Conservation (phyloP, 2,888 invertebrate genomes). For the Linnaemya vulpina region DNA sequence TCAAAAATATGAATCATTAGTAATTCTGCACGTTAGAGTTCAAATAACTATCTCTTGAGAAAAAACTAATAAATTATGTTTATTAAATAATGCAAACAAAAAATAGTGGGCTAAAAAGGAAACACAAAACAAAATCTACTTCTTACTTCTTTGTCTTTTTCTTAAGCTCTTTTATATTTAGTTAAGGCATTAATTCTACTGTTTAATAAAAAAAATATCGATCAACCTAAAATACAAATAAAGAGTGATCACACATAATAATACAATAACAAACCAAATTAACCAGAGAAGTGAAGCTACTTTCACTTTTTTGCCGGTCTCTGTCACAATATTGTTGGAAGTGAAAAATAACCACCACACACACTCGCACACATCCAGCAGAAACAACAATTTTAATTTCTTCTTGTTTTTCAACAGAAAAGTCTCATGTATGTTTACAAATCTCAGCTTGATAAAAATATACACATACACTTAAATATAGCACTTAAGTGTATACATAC, state of each 20-base stretch:
- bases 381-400: conserved; percentile 48
- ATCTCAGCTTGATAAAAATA: conserved; percentile 34
- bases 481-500: background rate
- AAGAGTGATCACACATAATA: conserved; percentile 54
- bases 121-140: conserved; percentile 67
- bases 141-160: conserved; percentile 39
- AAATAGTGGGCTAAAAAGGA: conserved; percentile 4
- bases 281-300: conserved; percentile 69
- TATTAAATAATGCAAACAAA: conserved; percentile 23
- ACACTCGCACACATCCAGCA: background rate
- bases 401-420: conserved; percentile 42
- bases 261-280: conserved; percentile 64
- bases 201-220: conserved; percentile 21
- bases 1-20: background rate
- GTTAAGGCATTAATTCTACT: conserved; percentile 45
- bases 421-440: conserved; percentile 47
- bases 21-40: background rate
- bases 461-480: background rate
- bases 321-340: conserved; percentile 68
- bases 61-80: conserved; percentile 14
- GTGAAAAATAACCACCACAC: conserved; percentile 47
- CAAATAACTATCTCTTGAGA: conserved; percentile 12
- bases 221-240: conserved; percentile 33
- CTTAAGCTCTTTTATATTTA: background rate
- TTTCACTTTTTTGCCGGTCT: conserved; percentile 74